A percentile compares a stretch with the other conserved stretches of the same genome.
These are phyloP conservation scores for Loris lydekkerianus DNA, from an alignment of 2,797 vertebrate genomes.

Conservation along the genomic window DNA sequence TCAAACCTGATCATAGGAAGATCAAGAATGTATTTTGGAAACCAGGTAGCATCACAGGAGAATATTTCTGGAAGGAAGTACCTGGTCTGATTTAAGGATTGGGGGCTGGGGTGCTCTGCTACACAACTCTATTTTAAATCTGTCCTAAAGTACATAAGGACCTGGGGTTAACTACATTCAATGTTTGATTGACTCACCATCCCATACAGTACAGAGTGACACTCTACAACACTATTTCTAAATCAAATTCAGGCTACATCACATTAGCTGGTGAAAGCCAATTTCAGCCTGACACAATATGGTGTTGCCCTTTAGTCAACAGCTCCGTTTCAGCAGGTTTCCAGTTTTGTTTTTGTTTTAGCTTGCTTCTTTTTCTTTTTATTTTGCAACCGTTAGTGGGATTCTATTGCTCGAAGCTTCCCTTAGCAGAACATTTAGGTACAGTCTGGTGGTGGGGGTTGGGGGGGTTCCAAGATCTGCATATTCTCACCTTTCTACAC, in stretches of 20 bases:
- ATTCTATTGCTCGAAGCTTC: neutral
- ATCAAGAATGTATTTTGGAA: neutral
- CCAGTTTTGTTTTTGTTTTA: neutral
- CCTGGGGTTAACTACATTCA: neutral
- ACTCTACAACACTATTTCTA: neutral
- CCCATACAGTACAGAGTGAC: neutral
- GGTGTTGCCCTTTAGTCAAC: neutral
- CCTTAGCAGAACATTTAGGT: neutral
- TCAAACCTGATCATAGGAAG: neutral
- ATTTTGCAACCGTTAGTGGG: neutral
- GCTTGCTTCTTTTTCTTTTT: neutral
- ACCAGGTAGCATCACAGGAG: neutral
- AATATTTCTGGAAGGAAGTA: neutral
- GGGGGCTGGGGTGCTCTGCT: neutral
- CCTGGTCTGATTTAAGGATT: neutral
- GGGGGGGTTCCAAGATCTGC: neutral
- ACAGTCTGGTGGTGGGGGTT: neutral
- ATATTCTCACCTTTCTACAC: accelerated
- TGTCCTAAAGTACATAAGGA: neutral
- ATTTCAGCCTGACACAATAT: neutral
- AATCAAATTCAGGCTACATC: neutral
- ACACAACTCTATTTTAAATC: neutral
- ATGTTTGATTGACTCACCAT: neutral
- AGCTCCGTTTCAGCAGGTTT: neutral
- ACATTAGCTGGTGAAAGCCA: neutral